These are phyloP conservation scores for Nomada hirtipes DNA, from an alignment of 2,888 invertebrate species.

Conservation along the genomic window DNA sequence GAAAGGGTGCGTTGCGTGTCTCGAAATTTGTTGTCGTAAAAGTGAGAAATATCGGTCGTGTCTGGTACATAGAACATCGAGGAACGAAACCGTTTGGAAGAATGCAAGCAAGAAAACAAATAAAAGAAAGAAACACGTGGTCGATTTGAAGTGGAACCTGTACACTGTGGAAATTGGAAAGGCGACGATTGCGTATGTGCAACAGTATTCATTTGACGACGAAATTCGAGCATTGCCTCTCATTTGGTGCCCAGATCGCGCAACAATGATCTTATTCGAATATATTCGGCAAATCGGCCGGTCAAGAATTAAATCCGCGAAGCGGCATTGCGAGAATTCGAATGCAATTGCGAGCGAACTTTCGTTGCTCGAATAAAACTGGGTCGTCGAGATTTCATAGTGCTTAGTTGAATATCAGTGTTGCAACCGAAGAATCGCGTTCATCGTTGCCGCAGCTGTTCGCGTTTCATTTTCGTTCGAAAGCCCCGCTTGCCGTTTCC, in stretches of 20 bases:
- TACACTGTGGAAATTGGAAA: conserved; percentile 42
- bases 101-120: neutral
- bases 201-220: conserved; percentile 23
- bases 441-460: conserved; percentile 4
- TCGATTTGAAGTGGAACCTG: conserved; percentile 14
- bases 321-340: neutral
- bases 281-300: neutral
- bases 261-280: neutral
- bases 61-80: too few relatives aligned
- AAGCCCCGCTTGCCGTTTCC: too few relatives aligned
- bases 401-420: conserved; percentile 14
- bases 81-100: too few relatives aligned
- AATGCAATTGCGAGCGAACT: conserved; percentile 9
- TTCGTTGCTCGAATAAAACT: conserved; percentile 16
- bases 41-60: neutral
- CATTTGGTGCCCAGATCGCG: conserved; percentile 45
- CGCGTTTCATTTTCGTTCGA: neutral
- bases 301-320: neutral
- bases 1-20: conserved; percentile 44
- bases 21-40: conserved; percentile 8
- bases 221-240: conserved; percentile 64
- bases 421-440: conserved; percentile 29
- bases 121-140: neutral
- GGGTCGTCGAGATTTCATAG: conserved; percentile 28
- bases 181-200: conserved; percentile 46